These are phyloP conservation scores for Lepidochrysops patricia DNA, from an alignment of 2,888 invertebrate genomes.

Conservation along the genomic window DNA sequence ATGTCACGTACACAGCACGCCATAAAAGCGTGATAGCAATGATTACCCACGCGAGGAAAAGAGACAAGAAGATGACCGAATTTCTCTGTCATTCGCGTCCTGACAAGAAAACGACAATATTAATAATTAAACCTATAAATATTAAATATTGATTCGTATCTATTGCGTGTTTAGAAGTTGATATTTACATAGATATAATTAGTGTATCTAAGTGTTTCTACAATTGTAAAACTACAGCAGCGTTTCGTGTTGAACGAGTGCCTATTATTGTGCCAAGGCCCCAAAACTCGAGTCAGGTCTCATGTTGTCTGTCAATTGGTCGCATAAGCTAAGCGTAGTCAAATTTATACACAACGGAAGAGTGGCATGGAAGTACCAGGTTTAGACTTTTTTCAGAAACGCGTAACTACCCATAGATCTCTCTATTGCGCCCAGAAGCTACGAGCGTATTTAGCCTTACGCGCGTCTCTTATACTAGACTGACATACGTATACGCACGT, in stretches of 20 bases:
- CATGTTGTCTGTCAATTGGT: slow-evolving; percentile 32
- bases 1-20: no score
- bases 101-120: background rate
- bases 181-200: slow-evolving; percentile 12
- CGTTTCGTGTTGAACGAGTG: slow-evolving; percentile 23
- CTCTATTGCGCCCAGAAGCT: no score
- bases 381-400: no score
- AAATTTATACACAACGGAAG: background rate
- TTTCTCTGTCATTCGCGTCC: no score
- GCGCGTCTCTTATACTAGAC: no score
- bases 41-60: no score
- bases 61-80: no score
- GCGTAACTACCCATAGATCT: no score
- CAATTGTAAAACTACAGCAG: slow-evolving; percentile 13
- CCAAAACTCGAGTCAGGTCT: slow-evolving; percentile 19
- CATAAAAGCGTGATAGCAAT: no score
- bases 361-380: background rate
- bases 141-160: background rate
- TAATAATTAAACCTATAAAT: background rate
- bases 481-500: slow-evolving; percentile 47
- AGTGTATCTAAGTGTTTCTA: slow-evolving; percentile 15
- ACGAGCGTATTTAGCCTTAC: no score
- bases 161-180: background rate
- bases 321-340: slow-evolving; percentile 52
- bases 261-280: slow-evolving; percentile 25